Evolutionary conservation across 2,113 vertebrate genomes (phyloP), one percentile per base, ranked within the genome.

Genomic region (Arenaria interpres): DNA sequence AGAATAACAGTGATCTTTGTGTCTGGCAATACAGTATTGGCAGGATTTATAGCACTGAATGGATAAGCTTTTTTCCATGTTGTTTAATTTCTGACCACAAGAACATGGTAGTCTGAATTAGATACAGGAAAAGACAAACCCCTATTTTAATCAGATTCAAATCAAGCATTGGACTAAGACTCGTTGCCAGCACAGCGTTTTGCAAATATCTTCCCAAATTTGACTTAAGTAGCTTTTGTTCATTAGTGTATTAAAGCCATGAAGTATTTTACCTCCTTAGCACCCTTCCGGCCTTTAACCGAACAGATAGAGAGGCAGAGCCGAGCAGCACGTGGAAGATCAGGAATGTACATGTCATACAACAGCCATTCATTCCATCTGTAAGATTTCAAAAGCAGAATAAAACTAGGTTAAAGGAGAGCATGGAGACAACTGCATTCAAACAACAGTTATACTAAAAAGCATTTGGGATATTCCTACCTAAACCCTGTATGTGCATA

Each of bases 231-330:
- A 75, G 62, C 32, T 67, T 56, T 53, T 66, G 25, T n/a, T 77
- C 4, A 0, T 32, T 22, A 75, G 14, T 6, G 7, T 45, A 32
- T 33, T 19, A 64, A 86, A 85, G 7, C 27, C 78, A 7, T 24
- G 32, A 89, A 72, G 59, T n/a, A 16, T n/a, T 88, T 97, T 97
- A 99, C 99, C 99, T 99, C 99, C 96, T 99, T 99, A 63, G 99
- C 99, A 71, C 99, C 99, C 91, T 99, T 99, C 67, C 99, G 98
- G 90, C 99, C 99, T 96, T 99, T 99, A 37, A 99, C 99, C 50
- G 99, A 99, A 96, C 99, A 99, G 98, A 99, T 99, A 51, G 99
- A 99, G 56, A 99, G 99, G 97, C 99, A 99, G 94, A 99, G 99
- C 60, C 99, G 98, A 93, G 99, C 99, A 56, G 99, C 99, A n/a